Conservation (phyloP, 1,140 invertebrate genomes). For the Mylabris phalerata region DNA sequence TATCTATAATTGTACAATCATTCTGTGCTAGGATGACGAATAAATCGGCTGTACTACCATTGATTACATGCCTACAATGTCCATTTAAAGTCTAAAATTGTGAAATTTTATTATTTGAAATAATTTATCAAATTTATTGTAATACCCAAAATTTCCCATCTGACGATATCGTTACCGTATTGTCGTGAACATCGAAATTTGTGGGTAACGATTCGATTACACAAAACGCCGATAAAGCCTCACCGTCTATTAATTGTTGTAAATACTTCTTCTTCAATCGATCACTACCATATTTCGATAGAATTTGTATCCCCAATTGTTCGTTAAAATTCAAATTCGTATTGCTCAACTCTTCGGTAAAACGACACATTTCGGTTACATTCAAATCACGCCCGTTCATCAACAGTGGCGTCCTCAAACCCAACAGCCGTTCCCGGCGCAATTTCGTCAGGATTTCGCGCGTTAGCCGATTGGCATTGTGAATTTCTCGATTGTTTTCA, state of each 20-base stretch:
- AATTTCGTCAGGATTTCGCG: constrained; percentile 13
- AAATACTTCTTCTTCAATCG: constrained; percentile 47
- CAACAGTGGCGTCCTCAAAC: constrained; percentile 41
- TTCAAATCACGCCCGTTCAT: constrained; percentile 46
- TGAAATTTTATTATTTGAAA: no score
- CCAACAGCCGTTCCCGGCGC: constrained; percentile 24
- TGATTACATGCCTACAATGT: no score
- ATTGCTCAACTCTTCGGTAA: constrained; percentile 48
- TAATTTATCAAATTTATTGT: constrained; percentile 1
- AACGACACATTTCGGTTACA: constrained; percentile 48
- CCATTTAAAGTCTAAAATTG: no score
- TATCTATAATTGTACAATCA: constrained; percentile 23
- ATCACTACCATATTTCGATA: constrained; percentile 42
- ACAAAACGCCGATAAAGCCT: constrained; percentile 44
- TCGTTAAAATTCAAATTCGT: constrained; percentile 44
- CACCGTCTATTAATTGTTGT: constrained; percentile 43
- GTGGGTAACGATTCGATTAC: constrained; percentile 42
- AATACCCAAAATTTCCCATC: constrained; percentile 41
- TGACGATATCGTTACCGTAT: constrained; percentile 29
- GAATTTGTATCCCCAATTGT: constrained; percentile 43
- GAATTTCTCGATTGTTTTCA: background rate
- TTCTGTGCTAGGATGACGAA: constrained; percentile 46
- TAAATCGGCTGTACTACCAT: constrained; percentile 36
- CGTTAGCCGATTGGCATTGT: background rate
- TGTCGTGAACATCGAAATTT: constrained; percentile 38